phyloP scores from a whole-genome alignment of 2,113 vertebrate species.

The Geococcyx californianus region DNA sequence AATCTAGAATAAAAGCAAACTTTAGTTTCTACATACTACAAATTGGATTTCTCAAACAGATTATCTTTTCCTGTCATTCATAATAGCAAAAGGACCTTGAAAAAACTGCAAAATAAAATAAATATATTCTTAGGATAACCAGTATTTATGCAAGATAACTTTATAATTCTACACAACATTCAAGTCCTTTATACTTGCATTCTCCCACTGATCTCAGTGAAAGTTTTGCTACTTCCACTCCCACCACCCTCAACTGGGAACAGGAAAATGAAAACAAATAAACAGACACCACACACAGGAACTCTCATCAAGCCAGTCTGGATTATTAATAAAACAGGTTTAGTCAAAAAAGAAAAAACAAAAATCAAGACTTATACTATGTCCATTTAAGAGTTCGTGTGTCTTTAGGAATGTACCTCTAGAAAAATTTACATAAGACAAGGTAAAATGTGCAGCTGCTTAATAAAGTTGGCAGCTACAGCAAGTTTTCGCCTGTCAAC shows the following conservation, averaged over 20 bases:
- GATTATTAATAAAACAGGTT: background rate
- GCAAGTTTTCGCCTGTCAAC: conserved; percentile 13
- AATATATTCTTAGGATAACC: background rate
- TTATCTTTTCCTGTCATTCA: background rate
- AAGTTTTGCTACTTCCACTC: background rate
- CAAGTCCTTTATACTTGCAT: too few species aligned
- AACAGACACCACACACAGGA: fast-evolving
- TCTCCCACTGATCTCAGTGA: background rate
- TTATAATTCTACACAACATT: background rate
- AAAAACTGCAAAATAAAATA: background rate
- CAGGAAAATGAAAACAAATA: background rate
- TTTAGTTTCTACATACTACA: background rate
- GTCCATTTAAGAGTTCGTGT: background rate
- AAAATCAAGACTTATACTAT: background rate
- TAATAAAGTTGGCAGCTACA: background rate
- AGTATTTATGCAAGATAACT: fast-evolving
- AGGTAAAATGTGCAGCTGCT: background rate
- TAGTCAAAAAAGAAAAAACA: background rate
- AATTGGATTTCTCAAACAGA: background rate
- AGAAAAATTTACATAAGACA: background rate
- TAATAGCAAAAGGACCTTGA: background rate
- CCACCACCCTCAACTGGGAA: background rate
- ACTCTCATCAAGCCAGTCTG: background rate
- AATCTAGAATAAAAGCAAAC: background rate
- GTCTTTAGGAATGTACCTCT: background rate